phyloP scores from a whole-genome alignment of 1,140 invertebrate genomes.

The Venturia canescens region DNA sequence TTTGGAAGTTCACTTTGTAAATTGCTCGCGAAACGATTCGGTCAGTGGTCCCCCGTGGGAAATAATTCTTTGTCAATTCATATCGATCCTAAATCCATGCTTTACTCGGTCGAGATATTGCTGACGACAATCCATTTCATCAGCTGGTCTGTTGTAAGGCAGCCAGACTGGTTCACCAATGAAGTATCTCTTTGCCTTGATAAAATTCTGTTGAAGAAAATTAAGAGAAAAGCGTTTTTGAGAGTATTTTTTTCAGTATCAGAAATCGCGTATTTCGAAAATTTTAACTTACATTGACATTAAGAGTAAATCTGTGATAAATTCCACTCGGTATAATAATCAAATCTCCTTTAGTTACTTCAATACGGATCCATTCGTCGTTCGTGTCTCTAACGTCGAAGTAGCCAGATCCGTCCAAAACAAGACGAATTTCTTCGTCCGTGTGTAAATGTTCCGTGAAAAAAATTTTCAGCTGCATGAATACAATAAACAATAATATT shows the following conservation, averaged over 20 bases:
- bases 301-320: conserved; percentile 98
- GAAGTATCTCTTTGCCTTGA: conserved; percentile 92
- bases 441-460: conserved; percentile 96
- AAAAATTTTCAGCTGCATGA: conserved; percentile 87
- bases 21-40: no score
- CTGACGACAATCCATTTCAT: conserved; percentile 88
- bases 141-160: conserved; percentile 91
- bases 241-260: no score
- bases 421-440: conserved; percentile 97
- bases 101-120: conserved; percentile 83
- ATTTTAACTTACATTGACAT: conserved; percentile 81
- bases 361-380: conserved; percentile 97
- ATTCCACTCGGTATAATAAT: conserved; percentile 97
- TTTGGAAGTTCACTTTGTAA: no score
- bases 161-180: conserved; percentile 95
- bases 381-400: conserved; percentile 94
- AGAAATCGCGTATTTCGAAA: conserved; percentile 4
- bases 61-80: conserved; percentile 38
- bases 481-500: background rate
- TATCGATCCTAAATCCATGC: conserved; percentile 75
- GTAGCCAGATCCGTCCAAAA: conserved; percentile 93
- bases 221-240: conserved; percentile 36
- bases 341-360: conserved; percentile 90
- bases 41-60: no score
- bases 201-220: conserved; percentile 85